Evolutionary conservation across 2,888 invertebrate species (phyloP).

Genomic region (Tryphoninae sp.): DNA sequence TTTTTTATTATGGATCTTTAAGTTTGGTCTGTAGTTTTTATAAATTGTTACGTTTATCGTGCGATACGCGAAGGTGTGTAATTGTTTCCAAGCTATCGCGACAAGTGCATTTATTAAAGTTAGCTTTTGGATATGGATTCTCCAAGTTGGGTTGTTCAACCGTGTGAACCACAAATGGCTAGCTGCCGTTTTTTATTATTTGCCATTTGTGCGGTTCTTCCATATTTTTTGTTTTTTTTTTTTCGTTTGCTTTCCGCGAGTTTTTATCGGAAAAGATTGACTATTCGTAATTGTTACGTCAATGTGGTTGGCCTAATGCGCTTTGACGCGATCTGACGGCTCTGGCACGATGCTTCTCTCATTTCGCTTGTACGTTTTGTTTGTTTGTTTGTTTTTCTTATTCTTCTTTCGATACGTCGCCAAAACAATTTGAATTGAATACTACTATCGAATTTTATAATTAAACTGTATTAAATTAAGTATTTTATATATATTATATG

Average conservation of each 20-base stretch:
- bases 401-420: constrained; percentile 18
- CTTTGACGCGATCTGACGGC: constrained; percentile 25
- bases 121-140: constrained; percentile 44
- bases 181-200: too few relatives aligned
- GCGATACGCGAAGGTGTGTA: constrained; percentile 47
- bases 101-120: constrained; percentile 62
- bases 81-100: constrained; percentile 59
- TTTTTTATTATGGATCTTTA: constrained; percentile 45
- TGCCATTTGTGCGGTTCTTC: not conserved
- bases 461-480: constrained; percentile 57
- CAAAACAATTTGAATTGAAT: constrained; percentile 40
- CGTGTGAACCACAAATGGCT: not conserved
- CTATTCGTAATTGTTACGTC: constrained; percentile 30
- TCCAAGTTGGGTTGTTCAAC: not conserved
- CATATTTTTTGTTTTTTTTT: constrained; percentile 3
- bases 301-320: constrained; percentile 47
- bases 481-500: constrained; percentile 64
- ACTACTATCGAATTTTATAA: constrained; percentile 55
- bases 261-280: constrained; percentile 9
- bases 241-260: not conserved
- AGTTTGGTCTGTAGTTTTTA: constrained; percentile 57
- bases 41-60: constrained; percentile 59
- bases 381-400: constrained; percentile 7
- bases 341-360: constrained; percentile 53
- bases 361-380: not conserved